Evolutionary conservation across 1,140 invertebrate genomes (phyloP).

Genomic region (Saxidomus purpurata): DNA sequence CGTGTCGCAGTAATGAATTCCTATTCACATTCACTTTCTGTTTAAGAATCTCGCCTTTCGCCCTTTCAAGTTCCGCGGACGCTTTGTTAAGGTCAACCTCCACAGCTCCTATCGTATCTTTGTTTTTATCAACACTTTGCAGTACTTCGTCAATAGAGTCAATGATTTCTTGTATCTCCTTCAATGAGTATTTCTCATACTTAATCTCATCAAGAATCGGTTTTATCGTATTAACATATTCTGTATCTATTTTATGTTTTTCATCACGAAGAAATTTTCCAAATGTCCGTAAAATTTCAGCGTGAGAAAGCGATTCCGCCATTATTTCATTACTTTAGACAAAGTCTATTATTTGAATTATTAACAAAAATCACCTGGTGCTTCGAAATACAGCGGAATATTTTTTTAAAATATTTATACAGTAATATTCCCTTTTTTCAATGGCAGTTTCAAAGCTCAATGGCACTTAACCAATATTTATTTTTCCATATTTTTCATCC

Average conservation of each 20-base stretch:
- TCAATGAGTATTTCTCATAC: background rate
- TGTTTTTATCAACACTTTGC: background rate
- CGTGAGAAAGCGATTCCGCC: background rate
- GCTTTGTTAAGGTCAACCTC: background rate
- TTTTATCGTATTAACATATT: background rate
- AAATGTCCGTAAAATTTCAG: background rate
- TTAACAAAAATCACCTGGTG: no score
- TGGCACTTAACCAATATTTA: no score
- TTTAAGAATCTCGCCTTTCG: background rate
- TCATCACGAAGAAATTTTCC: background rate
- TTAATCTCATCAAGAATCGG: background rate
- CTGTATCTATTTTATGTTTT: background rate
- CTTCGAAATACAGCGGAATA: no score
- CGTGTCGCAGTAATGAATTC: background rate
- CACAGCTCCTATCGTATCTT: background rate
- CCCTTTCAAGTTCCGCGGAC: background rate
- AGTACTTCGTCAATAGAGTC: background rate
- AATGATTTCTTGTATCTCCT: background rate
- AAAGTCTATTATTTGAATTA: no score
- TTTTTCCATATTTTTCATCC: no score
- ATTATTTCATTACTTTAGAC: no score
- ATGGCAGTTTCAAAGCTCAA: no score
- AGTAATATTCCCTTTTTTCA: no score
- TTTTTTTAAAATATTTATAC: no score
- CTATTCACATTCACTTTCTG: background rate